These are phyloP conservation scores for Larimichthys polyactis DNA, from an alignment of 2,113 vertebrate species.

Conservation along the genomic window DNA sequence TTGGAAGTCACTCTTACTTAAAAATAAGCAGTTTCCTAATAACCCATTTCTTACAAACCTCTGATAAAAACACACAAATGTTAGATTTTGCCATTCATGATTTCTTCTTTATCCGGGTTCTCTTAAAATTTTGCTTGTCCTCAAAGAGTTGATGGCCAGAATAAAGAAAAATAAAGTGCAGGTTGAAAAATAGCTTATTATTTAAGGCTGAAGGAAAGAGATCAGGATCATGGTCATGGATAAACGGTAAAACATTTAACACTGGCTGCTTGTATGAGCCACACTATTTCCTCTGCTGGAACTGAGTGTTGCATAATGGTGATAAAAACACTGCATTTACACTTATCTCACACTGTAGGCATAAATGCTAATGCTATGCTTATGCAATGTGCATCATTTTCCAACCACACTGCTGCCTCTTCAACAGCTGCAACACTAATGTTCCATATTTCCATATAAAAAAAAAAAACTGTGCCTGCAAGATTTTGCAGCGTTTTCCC, in stretches of 20 bases:
- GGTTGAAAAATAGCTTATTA: neutral
- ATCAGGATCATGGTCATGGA: neutral
- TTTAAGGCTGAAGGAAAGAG: neutral
- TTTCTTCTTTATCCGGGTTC: neutral
- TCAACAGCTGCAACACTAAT: conserved; percentile 17
- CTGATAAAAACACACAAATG: too few species aligned
- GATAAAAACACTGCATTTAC: neutral
- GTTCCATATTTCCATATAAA: neutral
- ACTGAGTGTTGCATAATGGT: conserved; percentile 22
- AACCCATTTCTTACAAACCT: neutral
- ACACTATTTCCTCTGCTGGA: neutral
- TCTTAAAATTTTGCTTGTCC: neutral
- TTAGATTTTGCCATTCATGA: too few species aligned
- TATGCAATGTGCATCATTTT: conserved; percentile 17
- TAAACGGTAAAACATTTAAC: conserved; percentile 6
- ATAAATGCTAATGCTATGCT: conserved; percentile 28
- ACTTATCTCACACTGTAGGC: conserved; percentile 26
- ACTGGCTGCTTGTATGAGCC: neutral
- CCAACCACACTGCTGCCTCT: conserved; percentile 12
- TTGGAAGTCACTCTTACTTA: too few species aligned
- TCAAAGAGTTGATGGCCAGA: neutral
- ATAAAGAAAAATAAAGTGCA: neutral
- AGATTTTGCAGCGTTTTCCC: neutral
- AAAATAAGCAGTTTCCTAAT: neutral
- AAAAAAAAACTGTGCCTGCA: neutral